Percentiles rank a stretch among this genome's conserved stretches.
Conservation (phyloP, 1,140 invertebrate genomes). For the Akabosia matsudoensis region DNA sequence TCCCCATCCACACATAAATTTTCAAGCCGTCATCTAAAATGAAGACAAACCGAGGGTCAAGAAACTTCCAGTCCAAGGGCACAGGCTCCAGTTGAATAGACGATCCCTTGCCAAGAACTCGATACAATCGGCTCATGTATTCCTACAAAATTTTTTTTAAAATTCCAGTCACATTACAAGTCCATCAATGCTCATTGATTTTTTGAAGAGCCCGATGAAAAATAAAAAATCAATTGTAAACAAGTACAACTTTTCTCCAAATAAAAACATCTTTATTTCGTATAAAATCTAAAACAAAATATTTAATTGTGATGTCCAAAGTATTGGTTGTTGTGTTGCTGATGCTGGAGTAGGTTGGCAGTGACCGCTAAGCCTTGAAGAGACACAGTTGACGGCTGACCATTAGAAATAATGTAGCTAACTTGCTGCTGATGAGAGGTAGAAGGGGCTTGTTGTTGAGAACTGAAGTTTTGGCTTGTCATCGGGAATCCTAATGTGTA, state of each 20-base stretch:
- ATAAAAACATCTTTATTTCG: background rate
- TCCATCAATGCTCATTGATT: too few relatives aligned
- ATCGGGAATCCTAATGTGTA: background rate
- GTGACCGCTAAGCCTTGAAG: background rate
- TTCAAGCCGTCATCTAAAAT: slow-evolving; percentile 81
- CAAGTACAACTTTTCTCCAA: too few relatives aligned
- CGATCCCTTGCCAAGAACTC: slow-evolving; percentile 81
- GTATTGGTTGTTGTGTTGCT: background rate
- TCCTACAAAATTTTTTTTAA: slow-evolving; percentile 56
- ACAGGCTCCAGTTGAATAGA: slow-evolving; percentile 92
- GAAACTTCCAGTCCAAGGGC: slow-evolving; percentile 61
- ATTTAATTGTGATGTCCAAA: background rate
- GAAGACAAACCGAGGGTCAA: slow-evolving; percentile 91
- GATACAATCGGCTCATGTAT: slow-evolving; percentile 78
- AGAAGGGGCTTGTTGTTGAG: background rate
- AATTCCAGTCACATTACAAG: too few relatives aligned
- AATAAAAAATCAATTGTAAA: too few relatives aligned
- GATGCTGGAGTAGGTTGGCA: background rate
- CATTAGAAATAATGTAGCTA: background rate
- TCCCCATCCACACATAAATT: slow-evolving; percentile 89
- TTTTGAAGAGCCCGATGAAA: too few relatives aligned
- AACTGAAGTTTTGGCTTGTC: background rate
- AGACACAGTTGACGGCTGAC: background rate
- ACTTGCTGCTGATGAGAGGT: background rate
- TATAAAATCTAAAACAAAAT: background rate